Conservation (phyloP, 2,113 vertebrate species). For the Ursus arctos region DNA sequence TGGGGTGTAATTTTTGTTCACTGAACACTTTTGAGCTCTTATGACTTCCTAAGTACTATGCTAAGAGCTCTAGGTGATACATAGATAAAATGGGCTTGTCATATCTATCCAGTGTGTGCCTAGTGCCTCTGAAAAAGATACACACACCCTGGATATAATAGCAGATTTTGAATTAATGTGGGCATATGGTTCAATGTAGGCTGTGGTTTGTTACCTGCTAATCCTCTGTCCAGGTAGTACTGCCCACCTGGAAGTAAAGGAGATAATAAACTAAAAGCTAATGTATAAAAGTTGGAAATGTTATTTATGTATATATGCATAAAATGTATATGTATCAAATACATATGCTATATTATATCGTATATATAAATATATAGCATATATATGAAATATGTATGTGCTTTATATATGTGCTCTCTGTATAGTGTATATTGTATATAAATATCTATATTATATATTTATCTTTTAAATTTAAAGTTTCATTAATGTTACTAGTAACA, state of each 20-base stretch:
- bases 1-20: neutral
- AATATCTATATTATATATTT: neutral
- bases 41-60: neutral
- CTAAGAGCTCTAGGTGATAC: neutral
- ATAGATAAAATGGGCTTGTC: neutral
- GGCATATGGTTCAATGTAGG: neutral
- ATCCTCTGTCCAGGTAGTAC: neutral
- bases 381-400: neutral
- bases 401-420: neutral
- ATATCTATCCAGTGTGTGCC: neutral
- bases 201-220: neutral
- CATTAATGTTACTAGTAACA: neutral
- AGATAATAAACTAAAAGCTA: neutral
- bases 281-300: neutral
- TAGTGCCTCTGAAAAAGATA: neutral
- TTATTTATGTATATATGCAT: neutral
- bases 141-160: neutral
- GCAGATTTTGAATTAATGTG: neutral
- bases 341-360: neutral
- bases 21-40: neutral
- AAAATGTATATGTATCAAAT: neutral
- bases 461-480: slow-evolving; percentile 34
- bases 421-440: neutral
- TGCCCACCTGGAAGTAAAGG: neutral
- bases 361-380: neutral